Evolutionary conservation across 1,140 invertebrate genomes (phyloP), one percentile per base, ranked within the genome.

Genomic region (Lepidurus couesii): DNA sequence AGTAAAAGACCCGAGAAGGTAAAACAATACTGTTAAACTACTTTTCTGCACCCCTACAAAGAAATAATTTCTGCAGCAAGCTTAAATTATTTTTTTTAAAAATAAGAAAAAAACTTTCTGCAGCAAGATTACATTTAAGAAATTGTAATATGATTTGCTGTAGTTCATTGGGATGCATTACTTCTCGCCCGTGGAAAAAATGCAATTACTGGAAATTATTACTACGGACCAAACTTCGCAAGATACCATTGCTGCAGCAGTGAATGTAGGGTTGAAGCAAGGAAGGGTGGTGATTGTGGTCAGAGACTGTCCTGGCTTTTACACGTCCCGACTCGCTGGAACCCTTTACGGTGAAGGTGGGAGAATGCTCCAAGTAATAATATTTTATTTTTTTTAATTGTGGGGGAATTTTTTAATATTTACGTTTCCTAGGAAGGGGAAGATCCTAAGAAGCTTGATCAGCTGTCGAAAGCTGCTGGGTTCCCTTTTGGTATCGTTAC

Each of bases 101-200:
- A 26, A 26, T 26, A 26, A 26, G 26, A 26, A 26, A 26, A 26
- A 26, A 26, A 1, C 26, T 26, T 26, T 26, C 26, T 26, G 26
- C 34, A 34, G 34, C 34, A 34, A 34, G 2, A 34, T 34, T 34
- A 34, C 34, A 34, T 34, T 26, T 26, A 34, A 34, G 3, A 34
- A 34, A 34, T 3, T 34, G 34, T 4, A 34, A 34, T 34, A 34
- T 34, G 34, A 34, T 34, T 34, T 34, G 34, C 34, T 34, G 34
- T 34, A 34, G 44, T 77, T 77, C 24, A 45, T 77, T 10, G 76
- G 76, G n/a, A 44, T 77, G 42, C 76, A 77, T 21, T 77, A 44
- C 24, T 77, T 77, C 13, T 44, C 42, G 42, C 76, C 76, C n/a
- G 76, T 77, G 7, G 76, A 77, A 21, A 77, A 77, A 45, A 77